phyloP scores from a whole-genome alignment of 2,888 invertebrate species.

The Ennomos fuscantarius region DNA sequence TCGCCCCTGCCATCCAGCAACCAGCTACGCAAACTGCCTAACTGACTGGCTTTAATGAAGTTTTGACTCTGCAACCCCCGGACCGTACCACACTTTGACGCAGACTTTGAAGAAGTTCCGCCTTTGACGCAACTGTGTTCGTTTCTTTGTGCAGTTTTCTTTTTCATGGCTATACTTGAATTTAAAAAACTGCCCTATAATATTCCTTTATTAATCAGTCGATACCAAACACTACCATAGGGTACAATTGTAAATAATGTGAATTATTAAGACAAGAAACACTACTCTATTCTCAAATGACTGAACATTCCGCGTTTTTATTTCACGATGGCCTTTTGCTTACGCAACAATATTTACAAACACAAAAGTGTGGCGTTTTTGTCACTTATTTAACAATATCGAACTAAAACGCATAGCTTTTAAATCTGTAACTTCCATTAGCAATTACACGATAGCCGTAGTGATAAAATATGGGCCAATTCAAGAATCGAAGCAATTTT shows the following conservation, averaged over 20 bases:
- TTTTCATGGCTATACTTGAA: conserved; percentile 17
- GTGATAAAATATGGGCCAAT: conserved; percentile 41
- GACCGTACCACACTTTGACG: conserved; percentile 43
- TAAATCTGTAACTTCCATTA: conserved; percentile 24
- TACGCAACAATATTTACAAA: too few species aligned
- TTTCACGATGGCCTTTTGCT: too few species aligned
- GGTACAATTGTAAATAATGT: background rate
- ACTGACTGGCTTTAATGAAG: conserved; percentile 64
- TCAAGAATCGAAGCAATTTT: conserved; percentile 52
- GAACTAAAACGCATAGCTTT: conserved; percentile 8
- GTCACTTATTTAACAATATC: background rate
- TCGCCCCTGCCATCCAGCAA: conserved; percentile 9
- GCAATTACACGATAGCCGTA: conserved; percentile 34
- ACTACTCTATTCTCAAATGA: too few species aligned
- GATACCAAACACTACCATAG: too few species aligned
- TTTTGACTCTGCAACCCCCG: conserved; percentile 50
- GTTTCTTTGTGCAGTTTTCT: conserved; percentile 19
- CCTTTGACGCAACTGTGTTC: conserved; percentile 33
- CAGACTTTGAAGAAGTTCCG: conserved; percentile 39
- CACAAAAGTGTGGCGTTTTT: too few species aligned
- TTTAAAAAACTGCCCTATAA: background rate
- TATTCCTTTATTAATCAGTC: too few species aligned
- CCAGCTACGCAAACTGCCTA: conserved; percentile 59
- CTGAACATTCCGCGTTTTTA: too few species aligned
- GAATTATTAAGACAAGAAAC: background rate